Evolutionary conservation across 2,113 vertebrate genomes (phyloP).

Genomic region (Bothrops jararaca): DNA sequence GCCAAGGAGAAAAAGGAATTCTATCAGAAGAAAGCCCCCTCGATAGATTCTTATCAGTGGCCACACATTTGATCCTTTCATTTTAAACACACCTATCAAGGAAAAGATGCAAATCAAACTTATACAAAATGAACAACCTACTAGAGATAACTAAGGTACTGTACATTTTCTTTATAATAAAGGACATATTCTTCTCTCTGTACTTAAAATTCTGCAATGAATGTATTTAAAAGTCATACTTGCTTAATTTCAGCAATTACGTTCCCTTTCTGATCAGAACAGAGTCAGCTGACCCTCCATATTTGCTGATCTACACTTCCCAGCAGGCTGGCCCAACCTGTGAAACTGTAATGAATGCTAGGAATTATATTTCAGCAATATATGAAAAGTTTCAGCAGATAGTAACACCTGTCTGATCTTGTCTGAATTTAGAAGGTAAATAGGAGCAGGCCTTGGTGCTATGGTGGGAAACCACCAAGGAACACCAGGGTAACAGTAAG

Average conservation of each 20-base stretch:
- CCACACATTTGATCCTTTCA: slow-evolving; percentile 79
- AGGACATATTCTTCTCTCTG: no score
- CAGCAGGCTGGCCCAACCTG: not conserved
- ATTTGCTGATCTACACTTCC: not conserved
- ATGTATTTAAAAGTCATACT: not conserved
- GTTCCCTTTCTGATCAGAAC: not conserved
- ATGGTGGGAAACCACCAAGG: not conserved
- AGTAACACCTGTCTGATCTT: not conserved
- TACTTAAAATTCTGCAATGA: not conserved
- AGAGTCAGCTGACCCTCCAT: not conserved
- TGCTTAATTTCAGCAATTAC: not conserved
- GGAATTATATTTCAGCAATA: not conserved
- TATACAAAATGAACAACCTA: not conserved
- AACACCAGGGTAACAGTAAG: not conserved
- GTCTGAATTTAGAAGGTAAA: not conserved
- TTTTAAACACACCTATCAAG: slow-evolving; percentile 79
- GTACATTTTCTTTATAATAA: not conserved
- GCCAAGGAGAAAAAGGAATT: slow-evolving; percentile 96
- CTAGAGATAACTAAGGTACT: not conserved
- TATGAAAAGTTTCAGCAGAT: not conserved
- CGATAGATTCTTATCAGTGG: slow-evolving; percentile 93
- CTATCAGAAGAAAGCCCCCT: slow-evolving; percentile 94
- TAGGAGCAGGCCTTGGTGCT: not conserved
- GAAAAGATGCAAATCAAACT: not conserved
- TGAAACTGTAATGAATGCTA: not conserved